Base-by-base conservation (phyloP, 2,113 vertebrate species). In the Pimephales promelas region DNA sequence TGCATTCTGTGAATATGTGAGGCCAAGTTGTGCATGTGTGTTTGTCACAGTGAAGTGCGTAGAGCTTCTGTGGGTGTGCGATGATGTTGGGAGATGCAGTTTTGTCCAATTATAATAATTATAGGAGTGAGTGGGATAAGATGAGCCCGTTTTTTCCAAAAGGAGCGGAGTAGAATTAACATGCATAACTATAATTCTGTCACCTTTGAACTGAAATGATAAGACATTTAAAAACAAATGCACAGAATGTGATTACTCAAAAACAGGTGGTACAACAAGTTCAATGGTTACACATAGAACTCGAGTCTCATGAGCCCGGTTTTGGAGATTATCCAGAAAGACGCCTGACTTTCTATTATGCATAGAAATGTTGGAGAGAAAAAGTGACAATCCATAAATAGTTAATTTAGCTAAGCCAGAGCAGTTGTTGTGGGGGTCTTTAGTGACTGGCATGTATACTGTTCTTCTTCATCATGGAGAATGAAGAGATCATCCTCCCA, bases 371-470 rank as follows among this genome's bases (percentile, higher is more conserved):
- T 70, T 40, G 10, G 31, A 45, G 22, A 11, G 14, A 72, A 20
- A 10, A 72, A 24, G 68, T 22, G 40, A 45, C 40, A 43, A n/a
- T 14, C 68, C 68, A 71, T 71, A 71, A 71, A 71, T 71, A 45
- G 68, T 10, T 72, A 45, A 72, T 26, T 26, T 20, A 66, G 62
- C 40, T 24, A 24, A 45, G 22, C 40, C n/a, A 45, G 68, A 72
- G 68, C 16, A 45, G 68, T 72, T 72, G 40, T 72, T 72, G 40
- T 22, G 68, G 68, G 40, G 40, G 40, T 45, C 68, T 71, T 45
- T 71, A 45, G 68, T 5, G 40, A 71, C 40, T 71, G 68, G 45
- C 40, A 71, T 14, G 11, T 45, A 45, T 24, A 71, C 68, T 81
- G 86, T n/a, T 86, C 24, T 22, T 45, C 40, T 72, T 40, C 22